A percentile compares a stretch with the other conserved stretches of the same genome.
Conservation (phyloP, 2,888 invertebrate genomes). For the Himalopsyche kuldschensis region DNA sequence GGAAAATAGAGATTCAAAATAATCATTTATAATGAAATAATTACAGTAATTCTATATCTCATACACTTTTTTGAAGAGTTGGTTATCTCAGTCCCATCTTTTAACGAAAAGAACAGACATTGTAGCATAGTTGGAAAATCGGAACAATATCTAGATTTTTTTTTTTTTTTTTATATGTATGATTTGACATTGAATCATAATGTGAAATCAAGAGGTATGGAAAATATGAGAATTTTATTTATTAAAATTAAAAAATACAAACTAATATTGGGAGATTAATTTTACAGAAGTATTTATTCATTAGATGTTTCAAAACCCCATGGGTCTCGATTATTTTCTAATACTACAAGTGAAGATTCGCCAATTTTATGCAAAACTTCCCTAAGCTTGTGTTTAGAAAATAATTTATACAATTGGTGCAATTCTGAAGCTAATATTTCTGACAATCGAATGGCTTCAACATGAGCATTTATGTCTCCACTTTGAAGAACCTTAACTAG, state of each 20-base stretch:
- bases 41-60: no score
- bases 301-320: constrained; percentile 69
- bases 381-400: constrained; percentile 73
- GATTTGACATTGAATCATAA: no score
- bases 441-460: constrained; percentile 69
- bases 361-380: constrained; percentile 76
- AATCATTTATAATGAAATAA: no score
- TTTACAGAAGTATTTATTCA: constrained; percentile 34
- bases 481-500: constrained; percentile 78
- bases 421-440: constrained; percentile 80
- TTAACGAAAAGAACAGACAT: no score
- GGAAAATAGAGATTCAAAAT: no score
- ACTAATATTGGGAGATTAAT: neutral
- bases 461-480: constrained; percentile 74
- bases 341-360: constrained; percentile 73
- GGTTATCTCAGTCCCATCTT: no score
- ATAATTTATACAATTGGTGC: constrained; percentile 79
- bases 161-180: no score
- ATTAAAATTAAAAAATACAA: neutral
- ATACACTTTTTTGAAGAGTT: no score
- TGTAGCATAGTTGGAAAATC: no score
- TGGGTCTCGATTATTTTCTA: constrained; percentile 80
- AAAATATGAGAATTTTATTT: neutral
- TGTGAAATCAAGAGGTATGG: no score
- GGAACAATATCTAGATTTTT: no score